Conservation (phyloP, 2,797 vertebrate species). For the Centropyge bicolor region DNA sequence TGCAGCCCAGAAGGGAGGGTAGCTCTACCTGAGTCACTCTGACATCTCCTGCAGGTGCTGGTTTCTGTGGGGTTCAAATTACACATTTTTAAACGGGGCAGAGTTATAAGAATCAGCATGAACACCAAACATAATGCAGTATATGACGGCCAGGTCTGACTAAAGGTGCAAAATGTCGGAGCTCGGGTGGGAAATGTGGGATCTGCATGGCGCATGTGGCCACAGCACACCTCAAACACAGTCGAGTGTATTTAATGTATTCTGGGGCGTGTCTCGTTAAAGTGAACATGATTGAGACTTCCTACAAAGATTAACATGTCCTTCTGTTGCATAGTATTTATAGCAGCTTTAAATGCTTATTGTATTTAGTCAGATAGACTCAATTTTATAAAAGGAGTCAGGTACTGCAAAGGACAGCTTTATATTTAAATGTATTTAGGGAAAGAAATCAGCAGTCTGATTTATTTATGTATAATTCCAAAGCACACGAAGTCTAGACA, state of each 20-base stretch:
- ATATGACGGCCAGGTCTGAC: conserved; percentile 59
- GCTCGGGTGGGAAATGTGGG: conserved; percentile 34
- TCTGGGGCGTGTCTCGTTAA: not conserved
- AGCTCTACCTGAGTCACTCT: conserved; percentile 91
- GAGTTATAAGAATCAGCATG: conserved; percentile 83
- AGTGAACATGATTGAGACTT: conserved; percentile 14
- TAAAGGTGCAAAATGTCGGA: conserved; percentile 52
- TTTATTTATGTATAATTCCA: not conserved
- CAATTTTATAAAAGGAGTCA: conserved; percentile 7
- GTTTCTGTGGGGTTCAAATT: conserved; percentile 93
- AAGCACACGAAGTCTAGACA: not conserved
- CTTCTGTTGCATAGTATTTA: conserved; percentile 5
- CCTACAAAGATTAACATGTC: conserved; percentile 2
- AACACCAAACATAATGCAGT: conserved; percentile 82
- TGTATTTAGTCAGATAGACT: conserved; percentile 1
- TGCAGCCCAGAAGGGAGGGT: conserved; percentile 87
- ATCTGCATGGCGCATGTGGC: conserved; percentile 21
- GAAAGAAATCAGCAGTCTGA: not conserved
- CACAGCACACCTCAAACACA: conserved; percentile 38
- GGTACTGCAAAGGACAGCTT: not conserved
- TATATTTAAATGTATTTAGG: not conserved
- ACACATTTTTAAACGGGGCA: conserved; percentile 87
- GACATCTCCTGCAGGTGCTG: conserved; percentile 92
- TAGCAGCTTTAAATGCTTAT: conserved; percentile 20
- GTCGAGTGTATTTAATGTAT: not conserved